Evolutionary conservation across 2,797 vertebrate species (phyloP).

Genomic region (Mus spretus): DNA sequence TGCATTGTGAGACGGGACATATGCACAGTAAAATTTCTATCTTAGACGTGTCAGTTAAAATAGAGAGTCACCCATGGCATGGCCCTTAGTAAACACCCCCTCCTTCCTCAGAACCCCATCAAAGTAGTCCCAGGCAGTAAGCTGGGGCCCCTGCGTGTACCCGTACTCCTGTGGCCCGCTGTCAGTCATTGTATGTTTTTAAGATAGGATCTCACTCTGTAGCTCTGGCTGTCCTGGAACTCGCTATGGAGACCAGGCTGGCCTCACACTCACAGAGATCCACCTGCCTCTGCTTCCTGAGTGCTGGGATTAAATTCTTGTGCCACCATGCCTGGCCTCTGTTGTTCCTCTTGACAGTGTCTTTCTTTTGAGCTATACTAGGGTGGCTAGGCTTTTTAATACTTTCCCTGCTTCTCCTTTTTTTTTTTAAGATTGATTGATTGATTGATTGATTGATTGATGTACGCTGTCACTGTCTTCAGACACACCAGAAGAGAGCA

Average conservation of each 20-base stretch:
- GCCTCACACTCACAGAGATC: neutral
- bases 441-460: neutral
- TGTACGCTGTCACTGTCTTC: neutral
- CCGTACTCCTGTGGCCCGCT: neutral
- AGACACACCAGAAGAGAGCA: neutral
- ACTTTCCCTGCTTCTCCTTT: neutral
- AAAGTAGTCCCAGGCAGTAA: neutral
- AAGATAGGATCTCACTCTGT: neutral
- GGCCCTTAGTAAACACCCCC: neutral
- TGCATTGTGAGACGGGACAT: neutral
- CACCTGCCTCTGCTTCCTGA: neutral
- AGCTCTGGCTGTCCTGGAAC: neutral
- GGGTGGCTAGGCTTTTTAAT: neutral
- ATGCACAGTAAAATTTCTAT: neutral
- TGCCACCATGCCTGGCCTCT: neutral
- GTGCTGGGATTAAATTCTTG: neutral
- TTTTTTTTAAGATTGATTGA: neutral
- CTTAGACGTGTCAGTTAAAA: neutral
- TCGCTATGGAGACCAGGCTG: neutral
- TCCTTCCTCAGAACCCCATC: neutral
- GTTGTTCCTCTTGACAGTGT: neutral
- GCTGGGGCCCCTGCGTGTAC: too few species aligned
- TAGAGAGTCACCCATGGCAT: neutral
- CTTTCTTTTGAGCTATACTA: neutral
- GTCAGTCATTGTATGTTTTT: neutral